phyloP scores from a whole-genome alignment of 2,113 vertebrate genomes.

The Riparia riparia region DNA sequence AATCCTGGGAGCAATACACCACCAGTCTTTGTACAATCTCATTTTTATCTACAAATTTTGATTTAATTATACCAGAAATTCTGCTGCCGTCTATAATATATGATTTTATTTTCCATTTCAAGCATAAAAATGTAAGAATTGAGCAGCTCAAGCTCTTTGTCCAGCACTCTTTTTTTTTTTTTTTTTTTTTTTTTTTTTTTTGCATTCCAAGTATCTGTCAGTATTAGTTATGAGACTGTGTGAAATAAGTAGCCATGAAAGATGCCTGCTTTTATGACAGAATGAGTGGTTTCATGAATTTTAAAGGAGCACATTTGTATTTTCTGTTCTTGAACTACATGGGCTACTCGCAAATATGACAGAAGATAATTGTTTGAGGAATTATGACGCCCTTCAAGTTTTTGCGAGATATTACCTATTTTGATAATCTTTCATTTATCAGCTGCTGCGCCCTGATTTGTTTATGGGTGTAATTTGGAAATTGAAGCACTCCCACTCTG shows the following conservation, averaged over 20 bases:
- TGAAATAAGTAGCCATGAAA: constrained; percentile 68
- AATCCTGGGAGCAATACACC: constrained; percentile 62
- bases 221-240: constrained; percentile 67
- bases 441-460: too few species aligned
- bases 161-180: not conserved
- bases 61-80: constrained; percentile 75
- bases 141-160: constrained; percentile 52
- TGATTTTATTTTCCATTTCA: constrained; percentile 50
- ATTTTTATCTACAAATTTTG: constrained; percentile 78
- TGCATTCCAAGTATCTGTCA: constrained; percentile 66
- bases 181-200: constrained; percentile 45
- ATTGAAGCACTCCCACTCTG: not conserved
- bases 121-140: constrained; percentile 49
- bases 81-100: constrained; percentile 14
- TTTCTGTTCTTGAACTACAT: constrained; percentile 55
- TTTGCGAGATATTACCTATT: too few species aligned
- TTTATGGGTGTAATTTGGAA: too few species aligned
- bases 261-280: constrained; percentile 60
- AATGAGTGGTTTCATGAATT: constrained; percentile 59
- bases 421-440: too few species aligned
- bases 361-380: too few species aligned
- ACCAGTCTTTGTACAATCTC: constrained; percentile 72
- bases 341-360: too few species aligned
- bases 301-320: constrained; percentile 63
- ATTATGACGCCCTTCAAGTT: too few species aligned